Evolutionary conservation across 2,113 vertebrate species (phyloP), one percentile per base, ranked within the genome.

Genomic region (Syngnathoides biaculeatus): DNA sequence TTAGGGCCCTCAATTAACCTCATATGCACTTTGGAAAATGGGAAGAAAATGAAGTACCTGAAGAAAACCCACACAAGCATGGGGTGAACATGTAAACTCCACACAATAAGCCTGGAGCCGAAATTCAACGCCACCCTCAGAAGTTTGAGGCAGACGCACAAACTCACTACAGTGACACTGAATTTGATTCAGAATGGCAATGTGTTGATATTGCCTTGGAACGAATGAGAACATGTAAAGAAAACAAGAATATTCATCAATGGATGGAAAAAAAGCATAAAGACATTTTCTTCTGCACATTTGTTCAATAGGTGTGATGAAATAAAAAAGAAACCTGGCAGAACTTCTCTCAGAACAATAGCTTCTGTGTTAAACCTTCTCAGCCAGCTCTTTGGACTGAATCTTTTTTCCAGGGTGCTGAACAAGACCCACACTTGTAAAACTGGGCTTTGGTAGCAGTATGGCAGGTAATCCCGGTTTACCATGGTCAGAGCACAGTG

Each of bases 381-480:
- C 69, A 74, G 68, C 62, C 69, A 67, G 72, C 63, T 68, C 71
- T 77, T 70, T 77, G 71, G 69, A 72, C 68, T 48, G 61, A 75
- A 70, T 77, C 64, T 80, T 71, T 78, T 78, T 80, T 83, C 69
- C 80, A 72, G 72, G 71, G 65, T 78, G 68, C 69, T 75, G 74
- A 81, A 86, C 87, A 86, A 77, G 84, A 75, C 69, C 42, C 60
- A 56, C 55, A 80, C 72, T 70, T 86, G 83, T 88, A 85, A 82
- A 73, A 77, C 79, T 56, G 60, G 70, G 72, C 68, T 75, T 77
- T 74, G 75, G 75, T 85, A 76, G 70, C 52, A 66, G 79, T 80
- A 65, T 72, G 77, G 80, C 74, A 83, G 79, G 79, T 90, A 88
- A 88, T 90, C 84, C 88, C 77, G 81, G 80, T 86, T 87, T 80